A percentile compares a stretch with the other conserved stretches of the same genome.
phyloP scores from a whole-genome alignment of 2,797 vertebrate genomes.

The Apodemus agrarius region DNA sequence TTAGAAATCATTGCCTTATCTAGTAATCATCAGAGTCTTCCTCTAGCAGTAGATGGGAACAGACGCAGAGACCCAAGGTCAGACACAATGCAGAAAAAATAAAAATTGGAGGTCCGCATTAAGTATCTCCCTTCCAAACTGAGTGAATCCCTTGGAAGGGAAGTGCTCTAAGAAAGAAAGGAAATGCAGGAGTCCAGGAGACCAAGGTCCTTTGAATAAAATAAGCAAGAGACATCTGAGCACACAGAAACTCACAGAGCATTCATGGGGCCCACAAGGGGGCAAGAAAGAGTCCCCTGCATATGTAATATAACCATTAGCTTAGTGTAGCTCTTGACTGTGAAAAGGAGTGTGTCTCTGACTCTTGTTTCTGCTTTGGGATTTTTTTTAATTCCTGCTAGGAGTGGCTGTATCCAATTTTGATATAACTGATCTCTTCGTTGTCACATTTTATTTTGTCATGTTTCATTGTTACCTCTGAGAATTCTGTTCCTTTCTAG shows the following conservation, averaged over 20 bases:
- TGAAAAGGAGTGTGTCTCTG: not conserved
- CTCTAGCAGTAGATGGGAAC: not conserved
- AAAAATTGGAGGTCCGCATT: not conserved
- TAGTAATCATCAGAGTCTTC: not conserved
- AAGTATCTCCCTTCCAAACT: too few relatives aligned
- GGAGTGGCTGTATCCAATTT: not conserved
- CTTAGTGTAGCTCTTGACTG: too few relatives aligned
- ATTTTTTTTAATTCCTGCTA: not conserved
- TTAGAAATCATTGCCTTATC: not conserved
- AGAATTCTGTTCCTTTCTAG: not conserved
- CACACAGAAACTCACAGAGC: not conserved
- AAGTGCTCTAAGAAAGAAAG: accelerated
- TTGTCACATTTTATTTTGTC: not conserved
- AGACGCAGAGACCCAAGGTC: too few relatives aligned
- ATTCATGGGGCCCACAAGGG: too few relatives aligned
- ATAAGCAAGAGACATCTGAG: not conserved
- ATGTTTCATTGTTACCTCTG: not conserved
- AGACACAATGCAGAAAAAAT: too few relatives aligned
- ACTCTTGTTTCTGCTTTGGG: not conserved
- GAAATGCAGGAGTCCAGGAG: not conserved
- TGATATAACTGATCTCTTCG: not conserved
- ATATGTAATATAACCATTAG: too few relatives aligned
- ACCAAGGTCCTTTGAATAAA: not conserved
- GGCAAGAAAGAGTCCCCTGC: not conserved
- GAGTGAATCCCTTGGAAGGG: not conserved